These are phyloP conservation scores for Hypotaenidia philippensis DNA, from an alignment of 2,797 vertebrate species.

Conservation along the genomic window DNA sequence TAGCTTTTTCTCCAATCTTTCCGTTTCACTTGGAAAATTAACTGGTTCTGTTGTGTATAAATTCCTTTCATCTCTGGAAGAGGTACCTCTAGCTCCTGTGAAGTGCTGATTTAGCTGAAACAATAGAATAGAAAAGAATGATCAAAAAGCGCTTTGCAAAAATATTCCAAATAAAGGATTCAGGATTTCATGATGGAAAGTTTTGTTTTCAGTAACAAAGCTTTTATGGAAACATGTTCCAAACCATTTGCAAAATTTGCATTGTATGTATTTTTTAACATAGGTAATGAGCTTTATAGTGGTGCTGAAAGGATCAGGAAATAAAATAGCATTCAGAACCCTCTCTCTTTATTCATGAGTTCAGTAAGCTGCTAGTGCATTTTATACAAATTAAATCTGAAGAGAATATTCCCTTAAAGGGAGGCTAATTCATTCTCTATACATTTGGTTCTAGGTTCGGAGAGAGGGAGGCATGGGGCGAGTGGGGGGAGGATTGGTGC, in stretches of 20 bases:
- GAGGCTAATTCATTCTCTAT: slow-evolving; percentile 51
- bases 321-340: slow-evolving; percentile 45
- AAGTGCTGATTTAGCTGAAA: slow-evolving; percentile 82
- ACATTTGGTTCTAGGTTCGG: slow-evolving; percentile 31
- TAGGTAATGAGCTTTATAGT: slow-evolving; percentile 57
- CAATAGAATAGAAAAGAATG: slow-evolving; percentile 71
- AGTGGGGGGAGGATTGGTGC: neutral
- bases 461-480: rapidly evolving
- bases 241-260: slow-evolving; percentile 54
- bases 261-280: slow-evolving; percentile 67
- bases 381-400: slow-evolving; percentile 72
- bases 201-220: slow-evolving; percentile 60
- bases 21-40: slow-evolving; percentile 75
- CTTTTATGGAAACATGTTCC: slow-evolving; percentile 38
- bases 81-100: slow-evolving; percentile 71
- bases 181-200: slow-evolving; percentile 36
- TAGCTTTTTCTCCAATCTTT: slow-evolving; percentile 63
- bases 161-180: slow-evolving; percentile 37
- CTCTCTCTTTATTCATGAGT: slow-evolving; percentile 71
- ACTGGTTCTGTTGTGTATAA: slow-evolving; percentile 63
- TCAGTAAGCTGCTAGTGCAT: slow-evolving; percentile 65
- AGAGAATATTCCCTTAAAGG: slow-evolving; percentile 68
- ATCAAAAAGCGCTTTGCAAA: slow-evolving; percentile 61
- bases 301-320: slow-evolving; percentile 38
- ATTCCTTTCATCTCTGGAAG: slow-evolving; percentile 75